Percentiles rank a stretch among this genome's conserved stretches.
These are phyloP conservation scores for Novumbra hubbsi DNA, from an alignment of 2,797 vertebrate genomes.

Conservation along the genomic window DNA sequence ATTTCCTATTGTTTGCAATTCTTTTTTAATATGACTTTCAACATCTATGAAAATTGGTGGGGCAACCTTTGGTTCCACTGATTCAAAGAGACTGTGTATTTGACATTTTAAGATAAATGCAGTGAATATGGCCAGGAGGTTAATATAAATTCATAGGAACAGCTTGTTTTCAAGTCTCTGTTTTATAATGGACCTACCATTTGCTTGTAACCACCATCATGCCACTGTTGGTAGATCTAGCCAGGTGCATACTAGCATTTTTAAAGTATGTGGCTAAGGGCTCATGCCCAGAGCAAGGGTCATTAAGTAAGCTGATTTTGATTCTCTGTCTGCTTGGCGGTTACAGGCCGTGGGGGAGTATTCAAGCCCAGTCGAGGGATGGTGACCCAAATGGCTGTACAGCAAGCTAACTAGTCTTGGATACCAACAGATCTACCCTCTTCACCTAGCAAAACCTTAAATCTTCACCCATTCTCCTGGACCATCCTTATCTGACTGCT, in stretches of 20 bases:
- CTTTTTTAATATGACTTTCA: not conserved
- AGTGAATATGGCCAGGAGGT: not conserved
- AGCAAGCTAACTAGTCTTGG: slow-evolving; percentile 44
- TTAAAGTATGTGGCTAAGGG: not conserved
- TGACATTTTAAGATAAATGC: not conserved
- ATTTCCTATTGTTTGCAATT: not conserved
- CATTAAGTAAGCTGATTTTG: not conserved
- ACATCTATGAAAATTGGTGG: not conserved
- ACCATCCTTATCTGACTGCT: not conserved
- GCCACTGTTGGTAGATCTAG: not conserved
- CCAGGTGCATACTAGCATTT: not conserved
- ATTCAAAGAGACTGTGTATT: slow-evolving; percentile 1
- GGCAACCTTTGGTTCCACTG: slow-evolving; percentile 12
- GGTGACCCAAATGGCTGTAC: slow-evolving; percentile 33
- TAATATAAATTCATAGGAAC: not conserved
- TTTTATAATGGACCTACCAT: not conserved
- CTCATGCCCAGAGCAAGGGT: not conserved
- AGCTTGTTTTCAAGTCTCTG: not conserved
- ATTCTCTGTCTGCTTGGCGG: slow-evolving; percentile 32
- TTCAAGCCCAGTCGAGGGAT: slow-evolving; percentile 50
- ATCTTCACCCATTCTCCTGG: not conserved
- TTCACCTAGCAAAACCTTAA: not conserved
- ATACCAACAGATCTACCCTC: slow-evolving; percentile 7
- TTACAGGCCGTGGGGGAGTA: slow-evolving; percentile 53
- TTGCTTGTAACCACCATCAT: not conserved